Base-by-base conservation (phyloP, 1,140 invertebrate genomes). In the Calycopis cecrops region DNA sequence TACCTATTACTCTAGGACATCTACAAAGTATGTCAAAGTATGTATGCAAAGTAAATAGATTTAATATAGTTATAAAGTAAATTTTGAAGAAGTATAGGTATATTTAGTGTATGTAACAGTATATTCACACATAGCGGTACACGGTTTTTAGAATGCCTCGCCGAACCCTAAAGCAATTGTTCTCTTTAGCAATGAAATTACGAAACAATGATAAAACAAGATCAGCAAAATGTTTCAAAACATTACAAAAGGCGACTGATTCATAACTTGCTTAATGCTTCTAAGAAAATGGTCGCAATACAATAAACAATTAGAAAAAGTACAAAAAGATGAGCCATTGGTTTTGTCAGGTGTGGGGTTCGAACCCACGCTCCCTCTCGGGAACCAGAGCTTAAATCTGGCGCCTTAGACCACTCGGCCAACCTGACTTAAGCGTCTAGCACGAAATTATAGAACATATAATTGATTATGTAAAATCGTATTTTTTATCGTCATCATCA, bases 341-440 rank as follows among this genome's bases (percentile, higher is more conserved):
- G 4, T 21, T n/a, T 58, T 92, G 91, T 91, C 91, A 92, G 90
- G 90, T 92, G 91, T 92, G 91, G 90, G 91, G 91, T 92, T 92
- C 91, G 91, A 92, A 92, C 91, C 91, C 91, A 92, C 91, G 91
- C 90, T 91, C 91, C 90, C 91, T 85, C 72, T 88, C 83, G 91
- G 89, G 90, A 91, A 92, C 91, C 91, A 91, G 90, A 92, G 89
- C 91, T 92, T 92, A 92, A 92, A 91, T 92, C 91, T 92, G 90
- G 91, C 90, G 90, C 90, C 91, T 91, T 92, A 91, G 90, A 92
- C 91, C 91, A 89, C 91, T 59, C 57, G 57, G 91, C 91, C 90
- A 91, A 91, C 90, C 90, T 90, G 88, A 88, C 88, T 51, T 64
- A 44, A 3, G 1, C 0, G 0, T 7, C 2, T 3, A 1, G 3